Conservation (phyloP, 2,113 vertebrate genomes). For the Tenebrosternarchus preto region DNA sequence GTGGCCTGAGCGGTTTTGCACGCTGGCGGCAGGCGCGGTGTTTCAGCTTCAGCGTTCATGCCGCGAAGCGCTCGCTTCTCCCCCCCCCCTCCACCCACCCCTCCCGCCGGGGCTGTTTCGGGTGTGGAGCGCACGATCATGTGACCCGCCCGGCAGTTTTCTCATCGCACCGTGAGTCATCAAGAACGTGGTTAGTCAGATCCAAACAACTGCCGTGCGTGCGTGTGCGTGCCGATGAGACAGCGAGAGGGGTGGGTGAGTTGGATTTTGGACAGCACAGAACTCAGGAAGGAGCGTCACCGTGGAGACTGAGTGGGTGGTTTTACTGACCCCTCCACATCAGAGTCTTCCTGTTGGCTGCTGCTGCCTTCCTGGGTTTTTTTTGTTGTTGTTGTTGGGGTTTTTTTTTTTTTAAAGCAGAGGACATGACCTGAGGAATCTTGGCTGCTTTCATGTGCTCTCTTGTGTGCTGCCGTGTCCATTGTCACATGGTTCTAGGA, state of each 20-base stretch:
- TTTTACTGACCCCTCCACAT: not conserved
- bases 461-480: slow-evolving; percentile 43
- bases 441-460: slow-evolving; percentile 46
- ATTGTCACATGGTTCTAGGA: slow-evolving; percentile 38
- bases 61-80: slow-evolving; percentile 48
- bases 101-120: slow-evolving; percentile 38
- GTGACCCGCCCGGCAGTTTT: slow-evolving; percentile 61
- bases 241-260: slow-evolving; percentile 5
- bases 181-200: slow-evolving; percentile 65
- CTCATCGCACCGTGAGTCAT: slow-evolving; percentile 67
- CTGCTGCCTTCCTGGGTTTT: not conserved
- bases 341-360: slow-evolving; percentile 17
- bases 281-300: slow-evolving; percentile 6
- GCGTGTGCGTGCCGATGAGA: slow-evolving; percentile 21
- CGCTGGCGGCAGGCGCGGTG: slow-evolving; percentile 26
- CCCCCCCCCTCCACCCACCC: slow-evolving; percentile 52
- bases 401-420: not conserved
- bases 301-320: slow-evolving; percentile 10
- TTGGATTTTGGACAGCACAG: slow-evolving; percentile 11
- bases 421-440: slow-evolving; percentile 35
- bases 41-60: slow-evolving; percentile 46
- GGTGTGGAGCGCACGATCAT: slow-evolving; percentile 55
- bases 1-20: not conserved
- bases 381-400: no score
- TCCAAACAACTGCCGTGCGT: slow-evolving; percentile 45